These are phyloP conservation scores for Nomada hirtipes DNA, from an alignment of 2,888 invertebrate genomes.

Conservation along the genomic window DNA sequence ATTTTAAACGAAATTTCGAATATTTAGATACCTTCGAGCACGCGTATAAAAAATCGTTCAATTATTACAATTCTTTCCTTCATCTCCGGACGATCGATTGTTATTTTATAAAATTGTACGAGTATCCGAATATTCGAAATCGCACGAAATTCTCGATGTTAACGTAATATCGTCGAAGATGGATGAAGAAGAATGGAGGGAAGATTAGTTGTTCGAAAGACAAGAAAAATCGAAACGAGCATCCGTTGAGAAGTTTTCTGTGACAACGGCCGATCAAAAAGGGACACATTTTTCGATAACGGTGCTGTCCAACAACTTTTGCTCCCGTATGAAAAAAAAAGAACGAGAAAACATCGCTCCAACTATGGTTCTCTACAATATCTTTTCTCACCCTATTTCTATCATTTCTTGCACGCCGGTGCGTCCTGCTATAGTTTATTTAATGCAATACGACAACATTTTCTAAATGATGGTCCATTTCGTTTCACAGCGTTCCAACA, in stretches of 20 bases:
- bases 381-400: not conserved
- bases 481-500: slow-evolving; percentile 78
- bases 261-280: slow-evolving; percentile 45
- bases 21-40: not conserved
- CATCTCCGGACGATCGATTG: not conserved
- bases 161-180: not conserved
- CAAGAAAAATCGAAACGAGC: slow-evolving; percentile 52
- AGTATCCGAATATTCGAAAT: slow-evolving; percentile 6
- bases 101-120: not conserved
- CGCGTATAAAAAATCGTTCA: not conserved
- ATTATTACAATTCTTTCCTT: too few species aligned
- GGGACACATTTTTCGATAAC: slow-evolving; percentile 16
- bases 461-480: slow-evolving; percentile 78
- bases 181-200: slow-evolving; percentile 3
- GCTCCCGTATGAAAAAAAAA: slow-evolving; percentile 57
- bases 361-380: slow-evolving; percentile 29
- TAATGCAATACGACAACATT: slow-evolving; percentile 62
- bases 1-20: not conserved
- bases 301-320: slow-evolving; percentile 58
- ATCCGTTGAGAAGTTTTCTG: slow-evolving; percentile 49
- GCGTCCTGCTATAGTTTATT: slow-evolving; percentile 25
- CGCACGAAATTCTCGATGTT: not conserved
- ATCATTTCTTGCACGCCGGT: slow-evolving; percentile 13
- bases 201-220: not conserved
- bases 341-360: slow-evolving; percentile 2